Evolutionary conservation across 2,113 vertebrate species (phyloP).

Genomic region (Sialia sialis): DNA sequence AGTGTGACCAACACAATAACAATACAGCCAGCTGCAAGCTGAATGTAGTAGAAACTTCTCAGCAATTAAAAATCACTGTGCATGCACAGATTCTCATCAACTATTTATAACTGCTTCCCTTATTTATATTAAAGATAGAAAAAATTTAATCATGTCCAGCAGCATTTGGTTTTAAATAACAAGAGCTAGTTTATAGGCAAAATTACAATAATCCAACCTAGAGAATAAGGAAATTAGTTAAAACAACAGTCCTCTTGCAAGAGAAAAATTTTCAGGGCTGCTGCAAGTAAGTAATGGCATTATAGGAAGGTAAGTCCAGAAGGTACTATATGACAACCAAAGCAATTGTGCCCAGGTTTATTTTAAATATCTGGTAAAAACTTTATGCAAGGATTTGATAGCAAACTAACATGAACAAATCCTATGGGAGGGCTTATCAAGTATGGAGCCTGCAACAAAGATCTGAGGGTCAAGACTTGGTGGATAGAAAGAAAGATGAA

Average conservation of each 20-base stretch:
- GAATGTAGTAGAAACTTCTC: conserved; percentile 39
- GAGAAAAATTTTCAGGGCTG: background rate
- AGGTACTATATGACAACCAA: background rate
- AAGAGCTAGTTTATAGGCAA: background rate
- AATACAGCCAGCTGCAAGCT: conserved; percentile 55
- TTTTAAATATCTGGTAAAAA: background rate
- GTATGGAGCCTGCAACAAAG: background rate
- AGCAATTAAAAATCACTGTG: conserved; percentile 45
- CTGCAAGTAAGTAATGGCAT: background rate
- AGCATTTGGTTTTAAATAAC: background rate
- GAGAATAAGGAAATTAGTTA: background rate
- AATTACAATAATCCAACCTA: background rate
- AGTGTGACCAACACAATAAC: conserved; percentile 28
- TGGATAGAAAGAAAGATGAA: background rate
- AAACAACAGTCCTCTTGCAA: background rate
- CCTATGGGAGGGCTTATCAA: background rate
- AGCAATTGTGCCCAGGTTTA: background rate
- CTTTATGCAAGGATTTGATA: background rate
- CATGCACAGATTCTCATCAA: conserved; percentile 9
- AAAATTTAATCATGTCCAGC: background rate
- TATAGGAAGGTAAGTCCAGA: background rate
- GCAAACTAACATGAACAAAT: background rate
- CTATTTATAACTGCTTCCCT: conserved; percentile 48
- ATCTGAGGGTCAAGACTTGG: background rate
- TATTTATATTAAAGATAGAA: conserved; percentile 42